Base-by-base conservation (phyloP, 2,888 invertebrate genomes). In the Ormyrus thymus region DNA sequence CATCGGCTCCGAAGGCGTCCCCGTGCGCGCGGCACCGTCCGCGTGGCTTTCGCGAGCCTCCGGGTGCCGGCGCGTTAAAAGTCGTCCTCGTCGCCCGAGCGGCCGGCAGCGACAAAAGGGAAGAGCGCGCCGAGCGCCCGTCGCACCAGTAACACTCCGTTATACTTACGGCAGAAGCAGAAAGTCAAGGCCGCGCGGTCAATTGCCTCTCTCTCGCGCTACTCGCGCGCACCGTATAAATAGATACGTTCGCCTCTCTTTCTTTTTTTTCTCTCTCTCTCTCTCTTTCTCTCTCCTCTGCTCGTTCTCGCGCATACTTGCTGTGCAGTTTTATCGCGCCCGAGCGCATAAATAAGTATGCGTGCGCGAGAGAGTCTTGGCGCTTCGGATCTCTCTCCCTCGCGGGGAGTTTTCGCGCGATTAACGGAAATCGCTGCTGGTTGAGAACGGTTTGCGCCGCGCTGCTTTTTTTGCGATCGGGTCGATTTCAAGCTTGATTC, bases 161-260 rank as follows among this genome's bases (percentile, higher is more conserved):
- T 80, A 80, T 73, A 79, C 65, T 80, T 74, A 69, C 70, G 58
- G 71, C 75, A 15, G 70, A 11, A 59, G 85, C 86, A 84, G 86
- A 85, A 87, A 88, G 88, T 89, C 88, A 89, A 89, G 89, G 88
- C 86, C 87, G 87, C 84, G 84, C 87, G 89, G 89, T 88, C 89
- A 87, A 86, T 88, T 86, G 87, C 87, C 83, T 83, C 85, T 82
- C 85, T 56, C 86, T 82, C 83, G 83, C 84, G 82, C 86, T 55
- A 29, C 69, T 1, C 84, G 85, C 83, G 61, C 81, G 64, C 84
- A 80, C 72, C 84, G 85, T 88, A 88, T 87, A 88, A 88, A 88
- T 87, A 88, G 87, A 86, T 84, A 65, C 64, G 10, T 58, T 59
- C 64, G 15, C 51, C 29, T 64, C 45, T 55, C 62, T 61, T 29